Evolutionary conservation across 2,888 invertebrate genomes (phyloP), one percentile per base, ranked within the genome.

Genomic region (Branchellion lobata): DNA sequence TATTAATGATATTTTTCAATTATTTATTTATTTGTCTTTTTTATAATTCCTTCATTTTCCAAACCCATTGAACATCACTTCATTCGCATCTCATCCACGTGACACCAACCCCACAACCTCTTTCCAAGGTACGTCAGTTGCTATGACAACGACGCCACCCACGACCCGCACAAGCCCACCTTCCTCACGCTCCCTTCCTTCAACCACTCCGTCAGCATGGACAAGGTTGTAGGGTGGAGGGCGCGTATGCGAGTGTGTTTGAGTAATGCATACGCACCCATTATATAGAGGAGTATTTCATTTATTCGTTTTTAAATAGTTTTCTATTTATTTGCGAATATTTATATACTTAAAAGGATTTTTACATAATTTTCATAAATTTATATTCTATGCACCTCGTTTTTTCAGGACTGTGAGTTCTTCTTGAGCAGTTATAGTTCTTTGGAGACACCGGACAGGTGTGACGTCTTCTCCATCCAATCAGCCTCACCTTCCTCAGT

Each of bases 181-280:
- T 88, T 95, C 78, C 90, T 96, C 14, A 95, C 95, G 0, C 90
- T 92, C 81, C 91, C 92, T 0, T 95, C 95, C 0, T 93, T 91
- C 87, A 95, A 95, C 8, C 94, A 95, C 87, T 91, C 91, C 33
- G 92, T 94, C 0, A 92, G 93, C 83, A 92, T 94, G 83, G 92
- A 93, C 86, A 91, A 92, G 81, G 84, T 84, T 73, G 69, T 80
- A 31, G 27, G 31, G 40, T 40, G 40, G 40, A 40, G 40, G 40
- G 40, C 5, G 40, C 14, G 40, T 5, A 40, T 8, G 40, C 14
- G 40, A 40, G 40, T 40, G 40, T 40, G 5, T 40, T 40, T 40
- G 40, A n/a, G n/a, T n/a, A n/a, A n/a, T n/a, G n/a, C n/a, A n/a
- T n/a, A n/a, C n/a, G n/a, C n/a, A n/a, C n/a, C n/a, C n/a, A n/a